Evolutionary conservation across 1,140 invertebrate species (phyloP).

Genomic region (Agrypnia vestita): DNA sequence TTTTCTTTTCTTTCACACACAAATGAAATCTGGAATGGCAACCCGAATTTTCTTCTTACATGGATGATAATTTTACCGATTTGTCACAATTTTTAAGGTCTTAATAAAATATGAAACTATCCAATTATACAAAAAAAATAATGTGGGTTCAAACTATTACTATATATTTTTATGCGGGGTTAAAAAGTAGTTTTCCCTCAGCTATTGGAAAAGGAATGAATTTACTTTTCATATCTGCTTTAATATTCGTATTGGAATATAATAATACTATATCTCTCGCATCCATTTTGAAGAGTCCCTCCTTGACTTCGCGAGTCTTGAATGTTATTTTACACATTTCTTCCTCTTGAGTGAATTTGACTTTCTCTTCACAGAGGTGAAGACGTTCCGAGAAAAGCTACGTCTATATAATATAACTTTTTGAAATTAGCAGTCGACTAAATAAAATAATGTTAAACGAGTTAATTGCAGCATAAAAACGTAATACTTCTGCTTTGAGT

Average conservation of each 20-base stretch:
- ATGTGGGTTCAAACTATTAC: too few species aligned
- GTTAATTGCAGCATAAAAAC: too few species aligned
- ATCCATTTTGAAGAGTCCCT: slow-evolving; percentile 17
- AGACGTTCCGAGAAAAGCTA: slow-evolving; percentile 18
- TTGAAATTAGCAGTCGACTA: background rate
- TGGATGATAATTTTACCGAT: too few species aligned
- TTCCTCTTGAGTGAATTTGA: slow-evolving; percentile 31
- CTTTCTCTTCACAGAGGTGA: slow-evolving; percentile 29
- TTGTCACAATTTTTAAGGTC: too few species aligned
- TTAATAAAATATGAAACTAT: too few species aligned
- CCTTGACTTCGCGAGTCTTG: background rate
- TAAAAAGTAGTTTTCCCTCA: too few species aligned
- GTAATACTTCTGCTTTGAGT: too few species aligned
- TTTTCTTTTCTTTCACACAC: too few species aligned
- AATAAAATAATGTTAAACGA: background rate
- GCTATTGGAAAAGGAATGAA: background rate
- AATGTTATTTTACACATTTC: slow-evolving; percentile 39
- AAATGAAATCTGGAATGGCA: too few species aligned
- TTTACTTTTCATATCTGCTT: slow-evolving; percentile 6
- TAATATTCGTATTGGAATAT: slow-evolving; percentile 30
- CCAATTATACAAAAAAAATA: too few species aligned
- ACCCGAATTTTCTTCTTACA: too few species aligned
- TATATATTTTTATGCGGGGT: too few species aligned
- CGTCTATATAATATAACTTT: slow-evolving; percentile 6
- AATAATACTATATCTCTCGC: slow-evolving; percentile 23